Evolutionary conservation across 1,140 invertebrate species (phyloP), one percentile per base, ranked within the genome.

Genomic region (Neodiprion lecontei): DNA sequence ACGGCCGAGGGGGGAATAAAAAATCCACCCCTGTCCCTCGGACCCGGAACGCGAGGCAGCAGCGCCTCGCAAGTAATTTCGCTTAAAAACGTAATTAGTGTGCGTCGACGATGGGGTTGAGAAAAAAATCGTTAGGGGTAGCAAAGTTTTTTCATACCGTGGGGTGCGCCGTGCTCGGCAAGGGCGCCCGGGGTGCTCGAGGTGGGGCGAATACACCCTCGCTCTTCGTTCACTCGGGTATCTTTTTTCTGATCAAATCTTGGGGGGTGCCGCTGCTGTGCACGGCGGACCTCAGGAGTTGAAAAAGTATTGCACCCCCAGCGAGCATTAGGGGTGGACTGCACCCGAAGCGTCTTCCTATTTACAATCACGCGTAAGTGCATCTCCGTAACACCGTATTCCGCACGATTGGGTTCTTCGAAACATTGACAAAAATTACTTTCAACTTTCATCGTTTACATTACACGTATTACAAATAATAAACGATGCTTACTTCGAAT

Each of bases 1-100:
- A 40, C 28, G 28, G 28, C 28, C 28, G 28, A 61, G n/a, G 53
- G n/a, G 9, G 53, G 53, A 9, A 61, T 14, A 40, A 40, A 61
- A 61, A 61, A 61, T 61, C n/a, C 9, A 61, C 53, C 53, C 74
- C 74, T 75, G 76, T 70, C 40, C 67, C 70, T 70, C 23, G 50
- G 23, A 49, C 14, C 70, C 65, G 40, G 11, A 67, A 17, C 17
- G 70, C 66, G 5, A 40, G 69, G 4, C 68, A 68, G 77, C 48
- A 69, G 73, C 71, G 78, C 68, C 77, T 81, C 75, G 75, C 82
- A 74, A 82, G 82, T 86, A 85, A 86, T 86, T 87, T 85, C 82
- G 85, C 85, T 87, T 85, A 87, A 86, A 87, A 86, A 87, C 84
- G 85, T 86, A 88, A 88, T 88, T 87, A 87, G 83, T 84, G 83